These are phyloP conservation scores for Fopius arisanus DNA, from an alignment of 1,140 invertebrate genomes.

Conservation along the genomic window DNA sequence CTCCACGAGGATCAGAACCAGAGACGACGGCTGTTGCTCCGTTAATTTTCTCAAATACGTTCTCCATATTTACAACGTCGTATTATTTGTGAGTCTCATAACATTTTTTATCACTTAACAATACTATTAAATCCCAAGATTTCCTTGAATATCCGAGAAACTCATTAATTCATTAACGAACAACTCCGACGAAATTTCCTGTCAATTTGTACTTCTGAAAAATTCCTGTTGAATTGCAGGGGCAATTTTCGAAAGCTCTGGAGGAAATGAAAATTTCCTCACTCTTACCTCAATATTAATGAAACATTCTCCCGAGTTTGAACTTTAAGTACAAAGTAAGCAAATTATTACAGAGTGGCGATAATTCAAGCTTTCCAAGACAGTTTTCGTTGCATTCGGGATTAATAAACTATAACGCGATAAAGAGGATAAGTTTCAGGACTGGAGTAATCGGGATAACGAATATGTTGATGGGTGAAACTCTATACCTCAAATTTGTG, in stretches of 20 bases:
- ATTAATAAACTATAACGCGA: conserved; percentile 6
- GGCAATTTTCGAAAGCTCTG: too few relatives aligned
- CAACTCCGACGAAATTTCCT: too few relatives aligned
- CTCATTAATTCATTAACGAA: too few relatives aligned
- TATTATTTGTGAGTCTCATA: conserved; percentile 76
- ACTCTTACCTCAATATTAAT: conserved; percentile 4
- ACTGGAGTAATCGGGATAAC: not conserved
- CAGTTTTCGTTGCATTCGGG: not conserved
- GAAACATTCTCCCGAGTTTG: too few relatives aligned
- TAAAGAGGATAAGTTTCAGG: not conserved
- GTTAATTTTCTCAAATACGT: conserved; percentile 81
- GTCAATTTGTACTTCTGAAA: too few relatives aligned
- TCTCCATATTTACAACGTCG: conserved; percentile 80
- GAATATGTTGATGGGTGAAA: not conserved
- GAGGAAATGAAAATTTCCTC: too few relatives aligned
- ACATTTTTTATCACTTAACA: conserved; percentile 19
- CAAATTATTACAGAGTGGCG: too few relatives aligned
- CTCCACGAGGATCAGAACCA: conserved; percentile 62
- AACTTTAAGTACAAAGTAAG: too few relatives aligned
- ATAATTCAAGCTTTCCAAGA: not conserved
- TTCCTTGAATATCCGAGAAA: too few relatives aligned
- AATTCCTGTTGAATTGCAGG: too few relatives aligned
- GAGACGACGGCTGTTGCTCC: conserved; percentile 78
- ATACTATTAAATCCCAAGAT: too few relatives aligned
- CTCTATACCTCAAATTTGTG: not conserved